Evolutionary conservation across 2,888 invertebrate genomes (phyloP), one percentile per base, ranked within the genome.

Genomic region (Metellina segmentata): DNA sequence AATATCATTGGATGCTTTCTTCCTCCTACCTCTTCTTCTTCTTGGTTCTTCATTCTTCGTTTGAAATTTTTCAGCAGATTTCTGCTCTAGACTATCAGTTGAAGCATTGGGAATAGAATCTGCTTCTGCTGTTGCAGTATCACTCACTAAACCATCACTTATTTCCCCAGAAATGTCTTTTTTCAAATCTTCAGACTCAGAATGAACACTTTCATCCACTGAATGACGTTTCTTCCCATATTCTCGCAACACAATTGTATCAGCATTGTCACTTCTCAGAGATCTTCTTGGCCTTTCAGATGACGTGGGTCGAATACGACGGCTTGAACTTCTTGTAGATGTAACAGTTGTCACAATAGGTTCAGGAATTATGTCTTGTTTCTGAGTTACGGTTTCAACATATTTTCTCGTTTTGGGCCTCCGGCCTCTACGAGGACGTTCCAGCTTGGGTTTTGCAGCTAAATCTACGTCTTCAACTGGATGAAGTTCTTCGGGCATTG

Each of bases 11-110:
- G 92, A 93, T 16, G 93, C 94, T 90, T 94, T 94, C 91, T 94
- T 94, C 78, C 93, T 94, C n/a, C 94, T 93, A 19, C 94, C 94
- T 87, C 93, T 86, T 92, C 94, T 94, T 89, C 94, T 94, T 85
- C 93, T 93, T 19, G 89, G 91, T 72, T 93, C 93, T 85, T 92
- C 93, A 51, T 70, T 70, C 72, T 89, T 91, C 34, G 51, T 69
- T 20, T 48, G 51, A 13, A 49, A 20, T 11, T 90, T 81, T 11
- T 87, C 92, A 51, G 85, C 9, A 19, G 49, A 16, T 61, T 85
- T 89, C 11, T 16, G 8, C 13, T 89, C 86, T 19, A 51, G 13
- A 81, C 49, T 81, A n/a, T n/a, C 70, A 83, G 16, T 83, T 11
- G 72, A 51, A 19, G n/a, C 19, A 52, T 11, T 16, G 16, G 49